These are phyloP conservation scores for Hydrophis major DNA, from an alignment of 2,797 vertebrate species.

Conservation along the genomic window DNA sequence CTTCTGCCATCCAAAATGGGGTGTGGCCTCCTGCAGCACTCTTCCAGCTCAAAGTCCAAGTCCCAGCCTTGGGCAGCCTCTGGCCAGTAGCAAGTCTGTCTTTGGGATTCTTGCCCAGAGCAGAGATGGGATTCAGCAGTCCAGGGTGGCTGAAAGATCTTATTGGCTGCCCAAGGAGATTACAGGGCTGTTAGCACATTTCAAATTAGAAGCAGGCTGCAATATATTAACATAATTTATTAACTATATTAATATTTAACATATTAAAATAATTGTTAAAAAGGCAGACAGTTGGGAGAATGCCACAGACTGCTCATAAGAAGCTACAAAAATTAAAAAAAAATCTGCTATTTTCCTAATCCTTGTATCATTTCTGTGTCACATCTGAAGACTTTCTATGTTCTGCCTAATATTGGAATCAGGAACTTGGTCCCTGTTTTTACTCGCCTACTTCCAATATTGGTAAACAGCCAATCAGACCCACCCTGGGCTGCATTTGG, in stretches of 20 bases:
- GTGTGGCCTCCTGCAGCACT: too few relatives aligned
- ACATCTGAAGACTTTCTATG: too few relatives aligned
- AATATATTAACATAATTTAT: background rate
- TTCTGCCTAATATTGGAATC: too few relatives aligned
- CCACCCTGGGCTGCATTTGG: too few relatives aligned
- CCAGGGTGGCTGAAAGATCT: too few relatives aligned
- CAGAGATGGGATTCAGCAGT: background rate
- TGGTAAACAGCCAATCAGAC: too few relatives aligned
- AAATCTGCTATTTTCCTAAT: background rate
- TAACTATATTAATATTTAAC: too few relatives aligned
- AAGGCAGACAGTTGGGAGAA: background rate
- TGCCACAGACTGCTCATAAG: background rate
- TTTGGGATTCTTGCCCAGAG: background rate
- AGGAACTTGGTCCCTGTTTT: too few relatives aligned
- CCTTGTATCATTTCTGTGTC: too few relatives aligned
- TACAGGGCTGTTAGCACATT: background rate
- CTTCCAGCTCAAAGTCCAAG: too few relatives aligned
- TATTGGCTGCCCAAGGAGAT: background rate
- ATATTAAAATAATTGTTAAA: background rate
- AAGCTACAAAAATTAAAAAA: background rate
- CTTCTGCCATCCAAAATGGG: too few relatives aligned
- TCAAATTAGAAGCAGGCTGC: background rate
- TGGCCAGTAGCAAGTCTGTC: background rate
- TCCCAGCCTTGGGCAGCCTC: background rate
- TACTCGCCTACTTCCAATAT: too few relatives aligned